Evolutionary conservation across 2,888 invertebrate genomes (phyloP).

Genomic region (Ectemnius cavifrons): DNA sequence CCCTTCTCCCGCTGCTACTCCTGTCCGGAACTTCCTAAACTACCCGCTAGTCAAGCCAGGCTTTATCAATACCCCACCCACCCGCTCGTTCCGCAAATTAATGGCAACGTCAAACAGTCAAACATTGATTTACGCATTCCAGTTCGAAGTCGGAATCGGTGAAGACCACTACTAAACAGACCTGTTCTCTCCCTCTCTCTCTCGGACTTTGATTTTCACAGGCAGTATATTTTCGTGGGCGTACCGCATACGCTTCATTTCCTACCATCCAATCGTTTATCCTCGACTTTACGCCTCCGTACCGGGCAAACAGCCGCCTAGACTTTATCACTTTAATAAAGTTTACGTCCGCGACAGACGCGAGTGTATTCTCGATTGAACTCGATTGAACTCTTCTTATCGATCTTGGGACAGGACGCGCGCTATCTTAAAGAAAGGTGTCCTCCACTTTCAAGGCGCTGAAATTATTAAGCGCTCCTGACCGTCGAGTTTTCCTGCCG

Average conservation of each 20-base stretch:
- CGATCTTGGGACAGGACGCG: not conserved
- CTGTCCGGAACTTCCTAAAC: constrained; percentile 21
- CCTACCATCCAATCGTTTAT: no score
- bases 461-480: constrained; percentile 26
- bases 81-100: constrained; percentile 30
- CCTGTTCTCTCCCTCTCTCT: no score
- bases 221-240: no score
- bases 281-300: no score
- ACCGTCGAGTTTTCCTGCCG: not conserved
- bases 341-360: not conserved
- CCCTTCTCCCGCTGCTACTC: not conserved
- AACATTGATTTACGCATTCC: not conserved
- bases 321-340: constrained; percentile 1
- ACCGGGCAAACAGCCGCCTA: no score
- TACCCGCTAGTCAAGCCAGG: not conserved
- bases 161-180: not conserved
- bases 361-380: not conserved
- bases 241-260: no score
- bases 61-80: constrained; percentile 30
- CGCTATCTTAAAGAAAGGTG: not conserved
- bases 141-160: constrained; percentile 7
- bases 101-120: constrained; percentile 17
- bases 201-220: no score
- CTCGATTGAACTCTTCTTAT: constrained; percentile 2
- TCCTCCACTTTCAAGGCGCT: not conserved